These are phyloP conservation scores for Callipepla californica DNA, from an alignment of 2,113 vertebrate species.

Conservation along the genomic window DNA sequence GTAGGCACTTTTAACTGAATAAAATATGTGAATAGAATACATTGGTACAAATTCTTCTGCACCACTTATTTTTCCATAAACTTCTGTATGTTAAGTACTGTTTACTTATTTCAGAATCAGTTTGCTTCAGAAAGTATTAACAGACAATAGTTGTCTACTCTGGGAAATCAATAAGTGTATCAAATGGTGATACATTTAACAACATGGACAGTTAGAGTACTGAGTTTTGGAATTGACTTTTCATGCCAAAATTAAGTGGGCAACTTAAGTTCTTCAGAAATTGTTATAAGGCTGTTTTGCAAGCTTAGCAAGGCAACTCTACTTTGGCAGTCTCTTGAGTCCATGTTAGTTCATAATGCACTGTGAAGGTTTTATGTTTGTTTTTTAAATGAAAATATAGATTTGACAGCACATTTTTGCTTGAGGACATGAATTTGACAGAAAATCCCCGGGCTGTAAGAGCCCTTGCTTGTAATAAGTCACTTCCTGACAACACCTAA, in stretches of 20 bases:
- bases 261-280: not conserved
- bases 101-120: not conserved
- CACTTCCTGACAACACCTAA: constrained; percentile 27
- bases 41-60: not conserved
- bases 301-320: not conserved
- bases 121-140: not conserved
- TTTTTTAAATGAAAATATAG: not conserved
- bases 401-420: constrained; percentile 2
- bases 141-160: not conserved
- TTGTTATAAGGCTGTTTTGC: not conserved
- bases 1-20: not conserved
- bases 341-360: not conserved
- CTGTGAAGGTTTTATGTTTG: not conserved
- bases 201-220: not conserved
- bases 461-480: constrained; percentile 16
- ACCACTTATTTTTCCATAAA: not conserved
- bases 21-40: not conserved
- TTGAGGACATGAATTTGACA: constrained; percentile 31
- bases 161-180: not conserved
- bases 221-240: not conserved
- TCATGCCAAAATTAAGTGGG: not conserved
- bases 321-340: not conserved
- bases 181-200: not conserved
- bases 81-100: not conserved
- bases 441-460: not conserved